Conservation (phyloP, 2,888 invertebrate genomes). For the Drosophila demipolita region DNA sequence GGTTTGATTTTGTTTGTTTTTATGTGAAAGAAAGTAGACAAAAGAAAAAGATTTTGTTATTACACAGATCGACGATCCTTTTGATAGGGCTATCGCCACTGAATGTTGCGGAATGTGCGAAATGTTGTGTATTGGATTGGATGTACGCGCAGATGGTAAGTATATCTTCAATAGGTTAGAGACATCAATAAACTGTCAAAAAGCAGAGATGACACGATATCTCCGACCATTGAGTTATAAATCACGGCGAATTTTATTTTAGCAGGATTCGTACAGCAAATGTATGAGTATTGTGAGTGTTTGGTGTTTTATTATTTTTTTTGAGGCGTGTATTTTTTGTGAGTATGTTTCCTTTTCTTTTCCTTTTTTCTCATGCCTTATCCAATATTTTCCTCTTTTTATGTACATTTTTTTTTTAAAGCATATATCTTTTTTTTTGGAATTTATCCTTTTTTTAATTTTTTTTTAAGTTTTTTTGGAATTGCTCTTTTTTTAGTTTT, state of each 20-base stretch:
- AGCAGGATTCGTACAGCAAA: constrained; percentile 34
- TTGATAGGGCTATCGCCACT: constrained; percentile 43
- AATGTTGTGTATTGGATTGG: constrained; percentile 35
- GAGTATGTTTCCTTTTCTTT: constrained; percentile 26
- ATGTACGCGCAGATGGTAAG: constrained; percentile 32
- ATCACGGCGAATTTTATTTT: constrained; percentile 25
- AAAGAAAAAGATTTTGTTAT: constrained; percentile 81
- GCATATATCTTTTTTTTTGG: not conserved
- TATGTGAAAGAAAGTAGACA: constrained; percentile 81
- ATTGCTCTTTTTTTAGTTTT: constrained; percentile 32
- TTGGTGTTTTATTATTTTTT: constrained; percentile 30
- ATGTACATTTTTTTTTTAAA: constrained; percentile 27
- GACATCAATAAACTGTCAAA: constrained; percentile 36
- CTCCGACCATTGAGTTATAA: constrained; percentile 41
- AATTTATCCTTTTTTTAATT: constrained; percentile 21
- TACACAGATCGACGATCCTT: constrained; percentile 76
- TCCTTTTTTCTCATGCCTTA: constrained; percentile 49
- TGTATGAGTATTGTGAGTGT: constrained; percentile 49
- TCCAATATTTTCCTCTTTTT: constrained; percentile 27
- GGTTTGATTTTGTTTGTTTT: constrained; percentile 53
- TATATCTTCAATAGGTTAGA: constrained; percentile 32
- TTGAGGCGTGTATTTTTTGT: constrained; percentile 20
- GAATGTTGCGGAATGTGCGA: constrained; percentile 57
- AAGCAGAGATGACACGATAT: constrained; percentile 40
- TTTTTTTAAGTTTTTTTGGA: constrained; percentile 43